Percentiles rank a stretch among this genome's conserved stretches.
Conservation (phyloP, 2,113 vertebrate species). For the Zosterops lateralis region DNA sequence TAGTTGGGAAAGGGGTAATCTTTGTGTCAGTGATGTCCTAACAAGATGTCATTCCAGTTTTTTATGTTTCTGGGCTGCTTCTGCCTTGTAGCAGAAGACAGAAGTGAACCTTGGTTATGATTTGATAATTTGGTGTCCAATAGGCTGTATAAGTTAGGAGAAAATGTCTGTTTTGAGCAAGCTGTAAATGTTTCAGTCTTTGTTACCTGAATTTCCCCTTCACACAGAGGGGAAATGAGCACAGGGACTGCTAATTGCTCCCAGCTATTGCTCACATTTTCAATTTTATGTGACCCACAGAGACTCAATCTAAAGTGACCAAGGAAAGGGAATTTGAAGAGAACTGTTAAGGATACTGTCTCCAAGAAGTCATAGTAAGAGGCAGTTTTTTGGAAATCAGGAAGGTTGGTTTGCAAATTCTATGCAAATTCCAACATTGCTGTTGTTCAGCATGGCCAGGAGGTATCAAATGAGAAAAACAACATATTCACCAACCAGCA, state of each 20-base stretch:
- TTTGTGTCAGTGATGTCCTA: neutral
- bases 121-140: neutral
- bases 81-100: neutral
- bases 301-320: neutral
- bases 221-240: neutral
- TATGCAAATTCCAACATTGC: neutral
- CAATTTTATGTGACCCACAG: neutral
- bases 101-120: neutral
- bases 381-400: neutral
- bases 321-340: neutral
- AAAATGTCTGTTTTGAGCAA: neutral
- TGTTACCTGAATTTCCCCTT: neutral
- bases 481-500: neutral
- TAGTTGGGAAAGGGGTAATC: neutral
- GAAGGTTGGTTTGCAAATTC: neutral
- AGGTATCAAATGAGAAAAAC: neutral
- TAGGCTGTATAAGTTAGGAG: neutral
- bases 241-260: neutral
- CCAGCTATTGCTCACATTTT: neutral
- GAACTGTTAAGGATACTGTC: neutral
- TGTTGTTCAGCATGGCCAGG: neutral
- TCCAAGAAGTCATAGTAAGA: neutral
- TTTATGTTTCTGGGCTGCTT: neutral
- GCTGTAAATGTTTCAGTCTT: neutral
- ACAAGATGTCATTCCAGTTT: neutral